Conservation (phyloP, 2,797 vertebrate species). For the Neosilurus hyrtlii region DNA sequence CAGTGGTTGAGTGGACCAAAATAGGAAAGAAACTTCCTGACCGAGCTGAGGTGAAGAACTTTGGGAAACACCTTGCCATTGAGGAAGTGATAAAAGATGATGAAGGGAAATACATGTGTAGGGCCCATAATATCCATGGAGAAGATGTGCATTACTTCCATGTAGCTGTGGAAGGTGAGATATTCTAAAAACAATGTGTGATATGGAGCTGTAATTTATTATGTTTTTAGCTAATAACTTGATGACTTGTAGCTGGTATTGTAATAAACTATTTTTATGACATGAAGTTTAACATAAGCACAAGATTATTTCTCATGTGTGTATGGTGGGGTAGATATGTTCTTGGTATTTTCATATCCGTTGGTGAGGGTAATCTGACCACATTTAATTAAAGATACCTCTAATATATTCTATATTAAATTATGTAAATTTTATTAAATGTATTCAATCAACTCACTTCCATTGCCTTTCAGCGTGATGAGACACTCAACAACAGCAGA, state of each 20-base stretch:
- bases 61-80: slow-evolving; percentile 82
- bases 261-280: not conserved
- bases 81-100: slow-evolving; percentile 76
- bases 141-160: slow-evolving; percentile 76
- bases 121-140: slow-evolving; percentile 80
- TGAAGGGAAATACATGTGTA: slow-evolving; percentile 85
- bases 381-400: not conserved
- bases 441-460: not conserved
- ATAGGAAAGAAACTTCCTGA: slow-evolving; percentile 70
- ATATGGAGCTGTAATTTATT: not conserved
- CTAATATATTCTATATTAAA: not conserved
- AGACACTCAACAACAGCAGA: not conserved
- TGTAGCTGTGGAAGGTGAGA: slow-evolving; percentile 86
- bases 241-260: not conserved
- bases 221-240: not conserved
- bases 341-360: not conserved
- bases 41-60: slow-evolving; percentile 73
- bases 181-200: not conserved
- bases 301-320: not conserved
- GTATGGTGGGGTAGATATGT: not conserved
- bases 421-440: not conserved
- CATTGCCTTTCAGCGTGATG: not conserved
- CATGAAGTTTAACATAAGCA: not conserved
- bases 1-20: slow-evolving; percentile 83
- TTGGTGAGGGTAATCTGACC: not conserved